A percentile compares a stretch with the other conserved stretches of the same genome.
Conservation (phyloP, 2,888 invertebrate species). For the Augiades crinisus region DNA sequence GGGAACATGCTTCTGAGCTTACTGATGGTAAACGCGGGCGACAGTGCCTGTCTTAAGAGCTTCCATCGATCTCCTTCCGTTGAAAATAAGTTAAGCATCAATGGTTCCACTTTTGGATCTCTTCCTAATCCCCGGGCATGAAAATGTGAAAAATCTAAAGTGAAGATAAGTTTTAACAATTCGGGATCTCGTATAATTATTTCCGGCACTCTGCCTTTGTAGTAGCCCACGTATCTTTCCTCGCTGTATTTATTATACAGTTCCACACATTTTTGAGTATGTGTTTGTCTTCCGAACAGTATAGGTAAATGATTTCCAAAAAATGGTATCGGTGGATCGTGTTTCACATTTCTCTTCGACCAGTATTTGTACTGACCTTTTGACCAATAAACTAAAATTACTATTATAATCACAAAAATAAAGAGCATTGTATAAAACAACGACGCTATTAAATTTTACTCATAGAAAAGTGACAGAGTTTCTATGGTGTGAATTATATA, state of each 20-base stretch:
- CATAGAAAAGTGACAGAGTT: background rate
- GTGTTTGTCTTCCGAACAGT: background rate
- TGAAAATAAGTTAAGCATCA: constrained; percentile 39
- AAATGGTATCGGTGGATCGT: constrained; percentile 11
- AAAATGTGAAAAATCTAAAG: constrained; percentile 37
- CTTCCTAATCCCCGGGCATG: constrained; percentile 35
- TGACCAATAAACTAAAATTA: background rate
- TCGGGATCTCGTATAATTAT: constrained; percentile 40
- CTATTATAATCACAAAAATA: background rate
- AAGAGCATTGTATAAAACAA: background rate
- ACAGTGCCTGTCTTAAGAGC: constrained; percentile 48
- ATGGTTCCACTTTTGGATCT: constrained; percentile 12
- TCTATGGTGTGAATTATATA: background rate
- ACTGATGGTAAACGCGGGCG: constrained; percentile 53
- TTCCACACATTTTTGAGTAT: background rate
- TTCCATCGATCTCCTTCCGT: constrained; percentile 51
- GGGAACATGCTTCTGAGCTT: constrained; percentile 58
- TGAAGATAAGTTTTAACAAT: constrained; percentile 38
- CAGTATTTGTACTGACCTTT: constrained; percentile 2
- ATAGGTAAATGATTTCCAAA: constrained; percentile 14
- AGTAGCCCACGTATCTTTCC: constrained; percentile 40
- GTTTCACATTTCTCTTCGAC: constrained; percentile 9
- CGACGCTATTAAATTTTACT: background rate
- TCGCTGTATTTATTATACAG: constrained; percentile 37
- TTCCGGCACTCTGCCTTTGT: constrained; percentile 31